Evolutionary conservation across 2,888 invertebrate species (phyloP).

Genomic region (Stenodera caucasica): DNA sequence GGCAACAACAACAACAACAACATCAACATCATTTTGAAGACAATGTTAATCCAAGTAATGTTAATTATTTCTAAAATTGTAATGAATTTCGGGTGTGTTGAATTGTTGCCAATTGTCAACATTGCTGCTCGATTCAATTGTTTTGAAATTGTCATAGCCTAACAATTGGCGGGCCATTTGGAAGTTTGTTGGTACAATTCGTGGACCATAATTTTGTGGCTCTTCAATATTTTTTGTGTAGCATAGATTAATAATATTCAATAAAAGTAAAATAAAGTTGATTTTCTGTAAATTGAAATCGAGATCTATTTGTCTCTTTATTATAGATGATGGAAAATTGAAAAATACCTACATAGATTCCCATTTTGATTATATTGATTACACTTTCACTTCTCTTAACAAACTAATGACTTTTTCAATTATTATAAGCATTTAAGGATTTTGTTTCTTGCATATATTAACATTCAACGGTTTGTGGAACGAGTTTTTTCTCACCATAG

Average conservation of each 20-base stretch:
- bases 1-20: not conserved
- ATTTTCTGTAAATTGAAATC: not conserved
- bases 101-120: conserved; percentile 30
- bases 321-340: not conserved
- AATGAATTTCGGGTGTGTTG: conserved; percentile 20
- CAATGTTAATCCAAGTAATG: no score
- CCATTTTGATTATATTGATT: not conserved
- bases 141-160: conserved; percentile 28
- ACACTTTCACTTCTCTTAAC: not conserved
- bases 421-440: not conserved
- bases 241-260: not conserved
- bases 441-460: not conserved
- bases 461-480: not conserved
- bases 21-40: not conserved
- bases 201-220: conserved; percentile 18
- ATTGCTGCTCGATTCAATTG: conserved; percentile 2
- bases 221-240: conserved; percentile 13
- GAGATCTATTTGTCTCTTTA: not conserved
- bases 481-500: conserved; percentile 1
- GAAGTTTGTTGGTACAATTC: conserved; percentile 18
- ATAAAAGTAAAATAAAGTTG: not conserved
- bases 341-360: not conserved
- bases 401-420: not conserved
- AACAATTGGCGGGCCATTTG: conserved; percentile 20
- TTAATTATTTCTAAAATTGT: conserved; percentile 22